A percentile compares a stretch with the other conserved stretches of the same genome.
Evolutionary conservation across 2,888 invertebrate genomes (phyloP).

Genomic region (Tinea pellionella): DNA sequence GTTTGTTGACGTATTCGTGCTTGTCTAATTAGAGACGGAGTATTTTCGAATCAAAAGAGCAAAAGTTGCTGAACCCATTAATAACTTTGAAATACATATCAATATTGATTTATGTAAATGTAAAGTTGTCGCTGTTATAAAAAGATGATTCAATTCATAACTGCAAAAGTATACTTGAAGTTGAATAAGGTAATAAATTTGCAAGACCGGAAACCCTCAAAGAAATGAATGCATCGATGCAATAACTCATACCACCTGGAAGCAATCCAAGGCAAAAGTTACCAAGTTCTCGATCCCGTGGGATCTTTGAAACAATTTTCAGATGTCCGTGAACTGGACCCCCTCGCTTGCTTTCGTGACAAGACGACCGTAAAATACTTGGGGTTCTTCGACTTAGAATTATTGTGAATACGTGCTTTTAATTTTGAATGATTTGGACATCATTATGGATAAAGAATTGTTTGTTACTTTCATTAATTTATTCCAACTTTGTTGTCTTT

Average conservation of each 20-base stretch:
- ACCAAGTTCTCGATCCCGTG: constrained; percentile 2
- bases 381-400: constrained; percentile 46
- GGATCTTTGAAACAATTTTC: constrained; percentile 11
- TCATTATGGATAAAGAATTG: not conserved
- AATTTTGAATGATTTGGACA: constrained; percentile 15
- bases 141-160: constrained; percentile 2
- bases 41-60: too few relatives aligned
- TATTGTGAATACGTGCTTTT: constrained; percentile 46
- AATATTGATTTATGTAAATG: not conserved
- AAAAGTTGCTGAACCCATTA: not conserved
- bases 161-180: not conserved
- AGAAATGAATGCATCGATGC: constrained; percentile 36
- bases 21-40: too few relatives aligned
- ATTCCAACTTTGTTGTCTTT: too few relatives aligned
- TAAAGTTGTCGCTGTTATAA: not conserved
- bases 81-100: not conserved
- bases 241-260: constrained; percentile 52
- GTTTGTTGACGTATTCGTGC: too few relatives aligned
- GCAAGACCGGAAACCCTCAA: constrained; percentile 19
- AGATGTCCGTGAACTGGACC: not conserved
- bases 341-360: constrained; percentile 3
- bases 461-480: not conserved
- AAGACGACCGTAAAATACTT: constrained; percentile 26
- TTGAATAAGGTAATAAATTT: constrained; percentile 11
- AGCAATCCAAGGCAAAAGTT: constrained; percentile 9